phyloP scores from a whole-genome alignment of 2,797 vertebrate genomes.

The Dendrocincla fuliginosa region DNA sequence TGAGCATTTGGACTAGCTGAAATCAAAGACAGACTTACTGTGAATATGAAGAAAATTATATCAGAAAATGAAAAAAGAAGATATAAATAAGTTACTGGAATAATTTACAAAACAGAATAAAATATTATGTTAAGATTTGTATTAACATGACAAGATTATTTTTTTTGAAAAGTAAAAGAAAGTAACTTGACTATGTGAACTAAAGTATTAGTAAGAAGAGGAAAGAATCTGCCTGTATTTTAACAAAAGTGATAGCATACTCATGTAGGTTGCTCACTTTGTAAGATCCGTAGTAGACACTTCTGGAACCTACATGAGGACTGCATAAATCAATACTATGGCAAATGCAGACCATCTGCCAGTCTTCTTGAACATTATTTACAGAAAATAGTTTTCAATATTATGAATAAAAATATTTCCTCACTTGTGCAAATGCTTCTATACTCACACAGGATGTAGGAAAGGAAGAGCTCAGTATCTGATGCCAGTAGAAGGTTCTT shows the following conservation, averaged over 20 bases:
- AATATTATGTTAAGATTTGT: background rate
- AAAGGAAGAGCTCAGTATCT: background rate
- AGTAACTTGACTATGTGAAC: background rate
- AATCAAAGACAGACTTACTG: background rate
- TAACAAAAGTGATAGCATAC: background rate
- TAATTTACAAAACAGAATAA: background rate
- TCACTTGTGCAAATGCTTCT: background rate
- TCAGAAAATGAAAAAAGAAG: background rate
- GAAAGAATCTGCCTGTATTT: background rate
- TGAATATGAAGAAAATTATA: background rate
- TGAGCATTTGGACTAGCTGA: background rate
- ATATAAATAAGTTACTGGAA: background rate
- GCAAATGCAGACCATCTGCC: background rate
- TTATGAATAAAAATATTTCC: background rate
- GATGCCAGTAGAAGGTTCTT: background rate
- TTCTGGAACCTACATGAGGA: background rate
- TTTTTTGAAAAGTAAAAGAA: background rate
- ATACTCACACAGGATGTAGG: background rate
- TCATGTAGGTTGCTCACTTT: background rate
- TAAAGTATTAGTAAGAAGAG: background rate
- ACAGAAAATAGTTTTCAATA: background rate
- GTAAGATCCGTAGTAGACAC: background rate
- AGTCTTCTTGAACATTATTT: background rate
- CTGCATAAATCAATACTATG: background rate
- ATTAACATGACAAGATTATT: background rate